Conservation (phyloP, 1,140 invertebrate genomes). For the Mamestra configurata region DNA sequence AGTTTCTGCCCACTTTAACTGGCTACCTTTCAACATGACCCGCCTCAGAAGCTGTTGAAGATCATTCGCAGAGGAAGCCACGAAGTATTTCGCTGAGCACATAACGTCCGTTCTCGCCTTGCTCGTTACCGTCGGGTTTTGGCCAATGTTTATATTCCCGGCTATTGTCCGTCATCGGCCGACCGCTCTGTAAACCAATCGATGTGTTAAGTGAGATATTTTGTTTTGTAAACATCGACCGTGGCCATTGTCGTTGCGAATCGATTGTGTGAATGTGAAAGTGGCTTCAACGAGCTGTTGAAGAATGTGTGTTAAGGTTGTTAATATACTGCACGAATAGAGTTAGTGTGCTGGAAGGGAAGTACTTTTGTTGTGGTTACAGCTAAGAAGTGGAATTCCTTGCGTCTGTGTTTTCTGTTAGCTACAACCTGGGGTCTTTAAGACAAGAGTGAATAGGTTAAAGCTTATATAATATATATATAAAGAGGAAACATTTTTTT, state of each 20-base stretch:
- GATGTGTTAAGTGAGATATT: constrained; percentile 44
- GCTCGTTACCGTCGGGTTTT: neutral
- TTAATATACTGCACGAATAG: no score
- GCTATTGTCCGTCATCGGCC: constrained; percentile 29
- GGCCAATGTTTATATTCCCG: constrained; percentile 39
- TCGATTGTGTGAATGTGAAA: neutral
- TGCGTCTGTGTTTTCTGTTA: no score
- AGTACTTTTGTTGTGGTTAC: no score
- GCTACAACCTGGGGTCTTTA: no score
- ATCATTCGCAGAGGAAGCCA: constrained; percentile 33
- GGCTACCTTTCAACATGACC: neutral
- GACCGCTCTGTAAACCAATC: constrained; percentile 13
- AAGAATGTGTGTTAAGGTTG: neutral
- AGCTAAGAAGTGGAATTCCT: no score
- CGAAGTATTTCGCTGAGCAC: constrained; percentile 18
- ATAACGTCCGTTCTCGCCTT: constrained; percentile 24
- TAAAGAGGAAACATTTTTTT: no score
- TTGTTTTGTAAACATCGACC: constrained; percentile 44
- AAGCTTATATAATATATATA: no score
- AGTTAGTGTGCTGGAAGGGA: no score
- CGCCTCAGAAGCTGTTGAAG: neutral
- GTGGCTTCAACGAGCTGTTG: neutral
- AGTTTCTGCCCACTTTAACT: neutral
- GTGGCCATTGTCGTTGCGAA: constrained; percentile 32
- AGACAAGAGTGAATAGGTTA: no score